A percentile compares a stretch with the other conserved stretches of the same genome.
Evolutionary conservation across 2,797 vertebrate genomes (phyloP).

Genomic region (Bradypus variegatus): DNA sequence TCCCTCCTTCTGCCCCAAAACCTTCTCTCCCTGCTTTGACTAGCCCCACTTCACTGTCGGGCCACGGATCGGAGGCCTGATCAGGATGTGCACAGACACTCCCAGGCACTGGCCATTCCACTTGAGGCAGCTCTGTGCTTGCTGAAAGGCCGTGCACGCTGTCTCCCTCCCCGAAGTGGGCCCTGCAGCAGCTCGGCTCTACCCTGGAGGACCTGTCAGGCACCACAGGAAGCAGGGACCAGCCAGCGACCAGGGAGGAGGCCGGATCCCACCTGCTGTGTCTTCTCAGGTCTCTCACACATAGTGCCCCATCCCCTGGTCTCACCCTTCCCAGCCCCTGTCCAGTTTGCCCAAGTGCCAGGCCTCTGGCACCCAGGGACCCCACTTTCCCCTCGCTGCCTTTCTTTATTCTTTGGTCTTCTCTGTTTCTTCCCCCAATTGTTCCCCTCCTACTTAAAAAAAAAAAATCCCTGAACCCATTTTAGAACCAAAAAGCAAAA

Average conservation of each 20-base stretch:
- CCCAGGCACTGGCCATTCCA: neutral
- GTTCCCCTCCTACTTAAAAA: neutral
- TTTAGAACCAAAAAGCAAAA: neutral
- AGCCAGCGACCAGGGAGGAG: neutral
- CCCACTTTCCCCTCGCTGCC: neutral
- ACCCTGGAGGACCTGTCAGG: neutral
- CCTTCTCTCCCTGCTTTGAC: neutral
- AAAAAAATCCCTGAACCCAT: neutral
- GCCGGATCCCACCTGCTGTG: neutral
- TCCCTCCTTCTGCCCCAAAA: neutral
- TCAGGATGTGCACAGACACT: neutral
- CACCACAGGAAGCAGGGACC: neutral
- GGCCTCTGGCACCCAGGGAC: neutral
- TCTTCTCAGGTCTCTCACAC: neutral
- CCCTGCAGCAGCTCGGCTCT: neutral
- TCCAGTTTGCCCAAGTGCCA: neutral
- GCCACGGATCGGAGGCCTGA: neutral
- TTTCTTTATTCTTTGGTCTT: neutral
- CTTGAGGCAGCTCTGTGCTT: neutral
- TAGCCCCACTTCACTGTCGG: accelerated
- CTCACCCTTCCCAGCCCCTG: neutral
- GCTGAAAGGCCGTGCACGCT: neutral
- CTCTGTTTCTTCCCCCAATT: neutral
- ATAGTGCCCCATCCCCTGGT: too few species aligned
- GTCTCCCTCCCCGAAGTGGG: neutral